Evolutionary conservation across 2,113 vertebrate genomes (phyloP).

Genomic region (Lichenostomus cassidix): DNA sequence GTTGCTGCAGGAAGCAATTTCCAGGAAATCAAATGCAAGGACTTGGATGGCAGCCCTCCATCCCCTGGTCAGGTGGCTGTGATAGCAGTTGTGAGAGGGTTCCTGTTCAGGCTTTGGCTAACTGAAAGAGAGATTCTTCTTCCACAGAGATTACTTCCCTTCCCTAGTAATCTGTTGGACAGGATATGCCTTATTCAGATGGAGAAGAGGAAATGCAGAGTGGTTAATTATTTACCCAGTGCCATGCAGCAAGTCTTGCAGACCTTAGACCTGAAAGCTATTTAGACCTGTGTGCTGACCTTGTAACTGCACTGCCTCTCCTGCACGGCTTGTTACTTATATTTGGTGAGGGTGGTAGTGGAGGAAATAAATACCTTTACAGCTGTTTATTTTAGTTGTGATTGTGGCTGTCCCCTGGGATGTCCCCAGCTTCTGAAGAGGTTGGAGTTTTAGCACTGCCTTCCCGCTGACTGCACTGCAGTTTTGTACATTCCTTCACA

Average conservation of each 20-base stretch:
- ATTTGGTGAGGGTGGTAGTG: neutral
- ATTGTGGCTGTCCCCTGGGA: neutral
- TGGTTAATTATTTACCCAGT: neutral
- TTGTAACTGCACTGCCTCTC: neutral
- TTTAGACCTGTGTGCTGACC: neutral
- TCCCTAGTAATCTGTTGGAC: neutral
- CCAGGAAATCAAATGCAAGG: neutral
- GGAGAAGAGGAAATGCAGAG: neutral
- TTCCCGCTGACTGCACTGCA: neutral
- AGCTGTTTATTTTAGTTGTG: neutral
- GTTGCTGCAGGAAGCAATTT: neutral
- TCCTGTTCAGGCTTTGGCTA: neutral
- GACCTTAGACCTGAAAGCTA: neutral
- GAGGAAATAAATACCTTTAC: neutral
- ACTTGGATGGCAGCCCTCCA: neutral
- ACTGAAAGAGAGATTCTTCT: neutral
- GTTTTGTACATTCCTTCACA: neutral
- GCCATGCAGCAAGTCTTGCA: neutral
- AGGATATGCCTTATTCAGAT: neutral
- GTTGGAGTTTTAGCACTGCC: neutral
- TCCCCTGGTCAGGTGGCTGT: neutral
- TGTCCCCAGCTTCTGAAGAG: neutral
- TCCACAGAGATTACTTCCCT: neutral
- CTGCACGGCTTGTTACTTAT: neutral
- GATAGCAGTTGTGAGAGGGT: neutral